phyloP scores from a whole-genome alignment of 2,113 vertebrate species.

The Notiomystis cincta region DNA sequence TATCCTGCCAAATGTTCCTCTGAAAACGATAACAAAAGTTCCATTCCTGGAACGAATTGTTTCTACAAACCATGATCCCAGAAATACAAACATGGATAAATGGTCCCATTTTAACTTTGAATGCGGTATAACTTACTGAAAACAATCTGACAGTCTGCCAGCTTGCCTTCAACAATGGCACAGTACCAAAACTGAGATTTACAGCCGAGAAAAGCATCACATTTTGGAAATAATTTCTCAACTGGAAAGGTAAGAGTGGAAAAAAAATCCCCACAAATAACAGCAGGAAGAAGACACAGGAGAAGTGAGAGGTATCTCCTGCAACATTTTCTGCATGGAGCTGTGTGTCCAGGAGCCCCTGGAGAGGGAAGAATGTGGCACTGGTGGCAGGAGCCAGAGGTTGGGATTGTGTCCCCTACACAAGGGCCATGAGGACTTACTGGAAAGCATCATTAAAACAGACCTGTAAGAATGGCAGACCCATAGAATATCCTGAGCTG shows the following conservation, averaged over 20 bases:
- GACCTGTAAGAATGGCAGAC: too few relatives aligned
- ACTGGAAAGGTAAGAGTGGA: not conserved
- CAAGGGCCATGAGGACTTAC: fast-evolving
- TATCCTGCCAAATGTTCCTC: constrained; percentile 42
- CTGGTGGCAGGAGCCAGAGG: not conserved
- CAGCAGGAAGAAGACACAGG: not conserved
- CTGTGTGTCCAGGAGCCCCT: not conserved
- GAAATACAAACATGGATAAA: constrained; percentile 65
- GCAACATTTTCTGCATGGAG: not conserved
- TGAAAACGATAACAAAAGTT: constrained; percentile 58
- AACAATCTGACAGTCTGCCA: constrained; percentile 64
- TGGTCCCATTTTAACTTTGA: constrained; percentile 57
- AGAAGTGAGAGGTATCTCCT: not conserved
- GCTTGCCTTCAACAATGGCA: constrained; percentile 58
- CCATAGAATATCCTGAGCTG: not conserved
- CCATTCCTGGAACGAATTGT: constrained; percentile 57
- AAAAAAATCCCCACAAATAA: not conserved
- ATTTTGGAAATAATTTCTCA: constrained; percentile 4
- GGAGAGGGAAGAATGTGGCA: fast-evolving
- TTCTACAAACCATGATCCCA: constrained; percentile 58
- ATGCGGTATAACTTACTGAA: constrained; percentile 51
- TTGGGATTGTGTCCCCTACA: not conserved
- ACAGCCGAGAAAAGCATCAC: not conserved
- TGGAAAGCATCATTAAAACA: not conserved
- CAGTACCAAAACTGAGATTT: constrained; percentile 19